phyloP scores from a whole-genome alignment of 2,888 invertebrate species.

The Autographa gamma region DNA sequence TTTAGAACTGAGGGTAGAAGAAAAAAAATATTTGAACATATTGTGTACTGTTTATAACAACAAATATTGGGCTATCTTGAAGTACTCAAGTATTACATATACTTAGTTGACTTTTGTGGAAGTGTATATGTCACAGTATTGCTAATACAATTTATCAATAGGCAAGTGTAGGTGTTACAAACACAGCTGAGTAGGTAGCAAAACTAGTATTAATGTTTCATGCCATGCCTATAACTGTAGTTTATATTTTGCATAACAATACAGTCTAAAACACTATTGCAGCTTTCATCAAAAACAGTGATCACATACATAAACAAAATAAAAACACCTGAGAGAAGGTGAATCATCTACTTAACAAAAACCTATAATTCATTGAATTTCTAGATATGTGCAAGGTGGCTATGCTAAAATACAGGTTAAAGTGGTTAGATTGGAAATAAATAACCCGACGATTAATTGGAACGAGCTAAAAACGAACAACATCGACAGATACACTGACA shows the following conservation, averaged over 20 bases:
- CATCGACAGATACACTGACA: conserved; percentile 62
- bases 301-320: conserved; percentile 30
- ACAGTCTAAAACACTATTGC: background rate
- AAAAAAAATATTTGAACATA: background rate
- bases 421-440: conserved; percentile 63
- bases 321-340: conserved; percentile 39
- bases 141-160: conserved; percentile 17
- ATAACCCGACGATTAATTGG: conserved; percentile 51
- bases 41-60: background rate
- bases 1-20: background rate
- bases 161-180: conserved; percentile 40
- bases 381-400: conserved; percentile 26
- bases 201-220: background rate
- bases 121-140: background rate
- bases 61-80: background rate
- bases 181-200: conserved; percentile 30
- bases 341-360: conserved; percentile 47
- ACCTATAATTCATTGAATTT: conserved; percentile 11
- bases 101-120: background rate
- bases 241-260: background rate
- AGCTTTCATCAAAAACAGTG: conserved; percentile 3
- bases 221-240: background rate
- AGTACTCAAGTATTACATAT: too few relatives aligned
- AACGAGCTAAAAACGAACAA: conserved; percentile 49
- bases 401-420: conserved; percentile 45